Base-by-base conservation (phyloP, 2,797 vertebrate species). In the Diplodus sargus region DNA sequence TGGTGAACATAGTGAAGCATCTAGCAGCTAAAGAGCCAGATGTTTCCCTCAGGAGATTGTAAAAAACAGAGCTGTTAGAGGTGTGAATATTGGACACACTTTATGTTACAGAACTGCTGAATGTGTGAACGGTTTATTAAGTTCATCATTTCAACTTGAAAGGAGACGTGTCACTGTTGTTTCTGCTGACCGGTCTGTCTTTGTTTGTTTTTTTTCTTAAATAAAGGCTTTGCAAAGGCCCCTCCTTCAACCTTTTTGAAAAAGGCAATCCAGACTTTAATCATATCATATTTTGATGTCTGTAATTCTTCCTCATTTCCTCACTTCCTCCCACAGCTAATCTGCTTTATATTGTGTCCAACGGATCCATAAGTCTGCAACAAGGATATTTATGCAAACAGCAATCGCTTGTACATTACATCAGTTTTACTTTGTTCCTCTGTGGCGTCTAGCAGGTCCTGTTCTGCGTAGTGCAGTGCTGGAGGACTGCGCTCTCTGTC, bases 401-500 rank as follows among this genome's bases (percentile, higher is more conserved):
- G 15, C 14, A 53, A 51, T 65, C 53, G 52, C 25, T 76, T 60
- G 70, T 22, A 45, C 15, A 16, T 2, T 63, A 57, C 15, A 34
- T 9, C 1, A 1, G 13, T 53, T 73, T 79, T 53, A 11, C 1
- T 77, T 30, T 79, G 49, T 76, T 71, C 28, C 70, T 83, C 53
- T 84, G 16, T 77, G 74, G 39, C 79, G n/a, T 79, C 62, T 85
- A 95, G 92, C 93, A 90, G 97, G 93, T 68, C 96, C 97, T 58
- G 95, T 95, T 60, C 94, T 98, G 83, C 94, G 96, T 82, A 97
- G 92, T 22, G 96, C 96, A 0, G 95, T 96, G 60, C 64, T 99
- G 83, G 98, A 99, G 92, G 98, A 99, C 89, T 99, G 98, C 53
- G 97, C 96, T 66, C 94, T 99, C 71, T 99, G 98, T 94, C 98